Percentiles rank a stretch among this genome's conserved stretches.
These are phyloP conservation scores for Isaurus tuberculatus DNA, from an alignment of 92 coral and sea anemone genomes.

Conservation along the genomic window DNA sequence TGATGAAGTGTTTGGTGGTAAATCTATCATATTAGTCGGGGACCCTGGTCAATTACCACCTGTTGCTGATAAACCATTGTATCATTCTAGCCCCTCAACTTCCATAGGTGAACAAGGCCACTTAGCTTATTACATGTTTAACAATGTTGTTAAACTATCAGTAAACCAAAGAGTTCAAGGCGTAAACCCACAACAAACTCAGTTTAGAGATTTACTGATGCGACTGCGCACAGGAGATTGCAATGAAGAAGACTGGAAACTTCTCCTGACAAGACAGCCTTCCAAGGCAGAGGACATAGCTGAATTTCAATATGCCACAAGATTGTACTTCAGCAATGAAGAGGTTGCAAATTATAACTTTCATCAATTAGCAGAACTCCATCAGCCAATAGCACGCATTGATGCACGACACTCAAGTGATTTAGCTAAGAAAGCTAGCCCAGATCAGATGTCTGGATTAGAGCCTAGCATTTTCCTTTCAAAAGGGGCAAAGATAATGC, in stretches of 20 bases:
- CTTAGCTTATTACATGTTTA: slow-evolving; percentile 65
- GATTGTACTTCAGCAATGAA: slow-evolving; percentile 56
- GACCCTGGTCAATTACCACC: slow-evolving; percentile 65
- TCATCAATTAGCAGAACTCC: slow-evolving; percentile 47
- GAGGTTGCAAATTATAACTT: slow-evolving; percentile 62
- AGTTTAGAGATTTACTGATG: slow-evolving; percentile 64
- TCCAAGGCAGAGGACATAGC: slow-evolving; percentile 43
- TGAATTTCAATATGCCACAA: slow-evolving; percentile 54
- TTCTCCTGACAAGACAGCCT: slow-evolving; percentile 54
- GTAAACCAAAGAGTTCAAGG: slow-evolving; percentile 71
- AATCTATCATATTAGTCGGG: slow-evolving; percentile 53
- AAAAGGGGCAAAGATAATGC: slow-evolving; percentile 38
- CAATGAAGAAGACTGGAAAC: slow-evolving; percentile 63
- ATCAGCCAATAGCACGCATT: slow-evolving; percentile 52
- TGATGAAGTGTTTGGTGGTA: slow-evolving; percentile 62
- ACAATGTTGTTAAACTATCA: slow-evolving; percentile 54
- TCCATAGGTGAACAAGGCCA: slow-evolving; percentile 63
- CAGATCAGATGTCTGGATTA: slow-evolving; percentile 56
- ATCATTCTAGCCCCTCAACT: slow-evolving; percentile 59
- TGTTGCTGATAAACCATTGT: slow-evolving; percentile 59
- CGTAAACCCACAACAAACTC: slow-evolving; percentile 51
- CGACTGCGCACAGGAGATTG: slow-evolving; percentile 65
- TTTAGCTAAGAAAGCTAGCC: slow-evolving; percentile 54
- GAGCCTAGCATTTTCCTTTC: slow-evolving; percentile 54
- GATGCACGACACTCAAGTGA: slow-evolving; percentile 52